Conservation (phyloP, 2,113 vertebrate genomes). For the Cercopithecus mona region DNA sequence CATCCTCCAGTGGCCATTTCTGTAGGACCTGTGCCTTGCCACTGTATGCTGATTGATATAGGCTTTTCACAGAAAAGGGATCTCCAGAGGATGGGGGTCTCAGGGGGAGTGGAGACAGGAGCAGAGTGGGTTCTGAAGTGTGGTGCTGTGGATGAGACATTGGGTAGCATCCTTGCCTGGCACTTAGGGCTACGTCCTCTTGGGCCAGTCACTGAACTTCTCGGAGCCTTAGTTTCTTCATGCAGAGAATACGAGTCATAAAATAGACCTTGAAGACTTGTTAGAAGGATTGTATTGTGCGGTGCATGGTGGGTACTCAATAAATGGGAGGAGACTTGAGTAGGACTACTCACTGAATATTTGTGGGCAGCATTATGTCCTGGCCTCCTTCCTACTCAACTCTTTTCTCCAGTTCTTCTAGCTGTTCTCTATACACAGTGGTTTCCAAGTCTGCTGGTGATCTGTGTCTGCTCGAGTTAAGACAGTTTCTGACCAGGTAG, state of each 20-base stretch:
- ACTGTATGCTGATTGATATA: background rate
- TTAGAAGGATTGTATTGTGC: background rate
- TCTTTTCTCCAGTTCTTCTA: background rate
- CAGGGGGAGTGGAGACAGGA: background rate
- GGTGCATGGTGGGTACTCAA: background rate
- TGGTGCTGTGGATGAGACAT: background rate
- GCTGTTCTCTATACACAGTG: background rate
- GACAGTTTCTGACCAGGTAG: background rate
- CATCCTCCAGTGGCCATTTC: background rate
- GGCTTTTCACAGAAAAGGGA: background rate
- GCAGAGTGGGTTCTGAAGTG: background rate
- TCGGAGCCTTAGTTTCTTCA: background rate
- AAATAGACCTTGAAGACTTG: background rate
- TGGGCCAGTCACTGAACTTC: background rate
- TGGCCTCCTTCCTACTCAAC: background rate
- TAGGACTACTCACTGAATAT: background rate
- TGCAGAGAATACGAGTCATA: background rate
- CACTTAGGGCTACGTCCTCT: background rate
- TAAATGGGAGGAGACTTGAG: background rate
- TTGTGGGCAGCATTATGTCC: background rate
- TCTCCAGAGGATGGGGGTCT: background rate
- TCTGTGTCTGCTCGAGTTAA: background rate
- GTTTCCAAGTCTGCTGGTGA: background rate
- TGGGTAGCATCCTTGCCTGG: background rate
- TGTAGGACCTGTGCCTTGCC: background rate